Base-by-base conservation (phyloP, 2,797 vertebrate species). In the Fratercula arctica region DNA sequence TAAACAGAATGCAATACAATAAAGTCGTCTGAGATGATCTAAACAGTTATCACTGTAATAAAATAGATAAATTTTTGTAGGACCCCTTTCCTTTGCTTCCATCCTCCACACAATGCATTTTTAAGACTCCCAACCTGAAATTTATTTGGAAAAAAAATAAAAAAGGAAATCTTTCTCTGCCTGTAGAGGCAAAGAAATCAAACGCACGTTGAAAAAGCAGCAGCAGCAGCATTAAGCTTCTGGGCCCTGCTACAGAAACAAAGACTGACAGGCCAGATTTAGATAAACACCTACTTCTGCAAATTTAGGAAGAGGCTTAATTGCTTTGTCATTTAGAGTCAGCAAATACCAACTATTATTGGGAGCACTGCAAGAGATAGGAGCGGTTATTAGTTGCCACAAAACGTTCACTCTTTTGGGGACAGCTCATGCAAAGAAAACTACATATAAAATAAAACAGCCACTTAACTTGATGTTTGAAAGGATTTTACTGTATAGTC, bases 271-370 rank as follows among this genome's bases (percentile, higher is more conserved):
- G 90, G 45, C 35, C 43, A 87, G 74, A 70, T 87, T 88, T n/a
- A 87, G 81, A 90, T 69, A 68, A 92, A 92, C 56, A 87, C 72
- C 81, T 73, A 79, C 64, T 91, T 56, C 72, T 83, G 75, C 56
- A 83, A 46, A 91, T 92, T 94, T 78, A 75, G 90, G 90, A 96
- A 95, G 76, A 83, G 7, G 23, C 28, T 94, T 91, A 93, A 95
- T 80, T 83, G 61, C 78, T 93, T 80, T 73, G 75, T 90, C 80
- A 88, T 86, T 85, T 81, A 45, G 85, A 91, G 54, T 53, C 83
- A 91, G 74, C 68, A 91, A 95, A 74, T 93, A 79, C 43, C 73
- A 57, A 26, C 69, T 46, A 70, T 80, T 85, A 63, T 6, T 13
- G 63, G 25, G 81, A 75, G 24, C 12, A 26, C 13, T 1, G 54